Evolutionary conservation across 2,888 invertebrate species (phyloP).

Genomic region (Aleiodes testaceus): DNA sequence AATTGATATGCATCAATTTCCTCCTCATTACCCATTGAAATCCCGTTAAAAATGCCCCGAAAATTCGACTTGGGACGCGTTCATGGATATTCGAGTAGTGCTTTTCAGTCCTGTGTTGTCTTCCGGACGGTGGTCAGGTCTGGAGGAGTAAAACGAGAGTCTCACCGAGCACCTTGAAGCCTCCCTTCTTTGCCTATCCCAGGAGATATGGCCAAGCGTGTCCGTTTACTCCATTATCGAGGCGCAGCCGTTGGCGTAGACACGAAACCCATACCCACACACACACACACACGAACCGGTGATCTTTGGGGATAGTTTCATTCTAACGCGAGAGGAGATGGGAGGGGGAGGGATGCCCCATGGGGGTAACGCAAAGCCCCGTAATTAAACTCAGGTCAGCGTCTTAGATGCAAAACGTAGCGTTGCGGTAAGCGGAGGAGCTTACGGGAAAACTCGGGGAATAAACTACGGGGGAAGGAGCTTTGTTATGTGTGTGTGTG

Average conservation of each 20-base stretch:
- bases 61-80: conserved; percentile 1
- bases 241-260: conserved; percentile 43
- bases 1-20: too few species aligned
- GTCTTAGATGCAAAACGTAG: conserved; percentile 72
- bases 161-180: conserved; percentile 3
- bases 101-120: background rate
- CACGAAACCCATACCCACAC: background rate
- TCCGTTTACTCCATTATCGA: conserved; percentile 58
- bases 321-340: conserved; percentile 11
- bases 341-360: conserved; percentile 35
- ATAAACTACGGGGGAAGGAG: conserved; percentile 22
- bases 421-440: conserved; percentile 61
- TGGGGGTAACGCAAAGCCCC: conserved; percentile 58
- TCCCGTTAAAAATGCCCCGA: background rate
- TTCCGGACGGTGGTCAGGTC: conserved; percentile 28
- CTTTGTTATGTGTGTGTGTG: conserved; percentile 7
- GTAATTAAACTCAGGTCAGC: conserved; percentile 67
- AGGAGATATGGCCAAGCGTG: conserved; percentile 48
- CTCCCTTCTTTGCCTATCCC: conserved; percentile 47
- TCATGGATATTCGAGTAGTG: conserved; percentile 40
- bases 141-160: conserved; percentile 35
- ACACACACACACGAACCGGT: conserved; percentile 30
- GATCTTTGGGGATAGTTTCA: conserved; percentile 29
- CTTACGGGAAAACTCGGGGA: conserved; percentile 54
- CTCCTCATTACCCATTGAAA: too few species aligned